phyloP scores from a whole-genome alignment of 2,888 invertebrate genomes.

The Hipparchia sbordonii region DNA sequence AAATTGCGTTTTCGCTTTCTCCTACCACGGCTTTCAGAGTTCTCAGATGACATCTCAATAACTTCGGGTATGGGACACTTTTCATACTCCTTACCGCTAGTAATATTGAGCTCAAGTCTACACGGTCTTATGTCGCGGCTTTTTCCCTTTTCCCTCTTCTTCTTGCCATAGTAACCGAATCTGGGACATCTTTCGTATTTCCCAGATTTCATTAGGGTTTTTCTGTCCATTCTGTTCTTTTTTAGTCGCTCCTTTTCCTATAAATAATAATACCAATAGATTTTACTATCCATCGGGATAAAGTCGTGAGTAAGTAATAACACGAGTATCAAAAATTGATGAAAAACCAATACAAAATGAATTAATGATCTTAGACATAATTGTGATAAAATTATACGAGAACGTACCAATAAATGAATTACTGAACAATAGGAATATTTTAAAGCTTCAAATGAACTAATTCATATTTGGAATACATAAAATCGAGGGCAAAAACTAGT shows the following conservation, averaged over 20 bases:
- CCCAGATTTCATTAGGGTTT: constrained; percentile 32
- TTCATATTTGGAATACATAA: too few relatives aligned
- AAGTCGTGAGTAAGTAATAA: too few relatives aligned
- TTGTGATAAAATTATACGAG: too few relatives aligned
- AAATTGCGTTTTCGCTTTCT: constrained; percentile 15
- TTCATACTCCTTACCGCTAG: constrained; percentile 19
- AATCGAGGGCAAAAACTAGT: too few relatives aligned
- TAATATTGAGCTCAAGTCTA: constrained; percentile 24
- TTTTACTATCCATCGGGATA: too few relatives aligned
- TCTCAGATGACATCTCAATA: neutral
- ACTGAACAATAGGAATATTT: too few relatives aligned
- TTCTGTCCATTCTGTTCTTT: constrained; percentile 38
- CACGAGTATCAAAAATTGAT: too few relatives aligned
- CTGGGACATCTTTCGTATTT: constrained; percentile 42
- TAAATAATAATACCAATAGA: neutral
- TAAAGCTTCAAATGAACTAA: too few relatives aligned
- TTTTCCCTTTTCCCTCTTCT: constrained; percentile 24
- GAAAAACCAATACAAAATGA: too few relatives aligned
- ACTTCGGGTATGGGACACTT: constrained; percentile 21
- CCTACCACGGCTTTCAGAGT: neutral
- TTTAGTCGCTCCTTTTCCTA: constrained; percentile 47
- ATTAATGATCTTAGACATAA: too few relatives aligned
- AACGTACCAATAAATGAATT: too few relatives aligned
- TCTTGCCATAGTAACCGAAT: constrained; percentile 37
- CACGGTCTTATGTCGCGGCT: neutral